Base-by-base conservation (phyloP, 2,797 vertebrate genomes). In the Chaetodon trifasciatus region DNA sequence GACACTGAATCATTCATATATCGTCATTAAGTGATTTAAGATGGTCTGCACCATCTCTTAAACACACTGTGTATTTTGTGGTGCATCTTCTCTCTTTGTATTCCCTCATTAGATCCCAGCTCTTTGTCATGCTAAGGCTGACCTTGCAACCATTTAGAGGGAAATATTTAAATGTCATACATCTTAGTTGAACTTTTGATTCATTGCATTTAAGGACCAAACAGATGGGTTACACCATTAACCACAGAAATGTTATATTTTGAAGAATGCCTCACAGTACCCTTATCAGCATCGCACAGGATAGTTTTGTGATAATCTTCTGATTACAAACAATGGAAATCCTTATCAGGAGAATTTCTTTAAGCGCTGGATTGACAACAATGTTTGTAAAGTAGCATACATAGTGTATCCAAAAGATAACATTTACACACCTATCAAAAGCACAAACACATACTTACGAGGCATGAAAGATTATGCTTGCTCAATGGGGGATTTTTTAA, bases 301-400 rank as follows among this genome's bases (percentile, higher is more conserved):
- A 79, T 82, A 49, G 56, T 68, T 81, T 72, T 78, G 78, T 87
- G 90, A 92, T 93, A 93, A 92, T 89, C 88, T 77, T 86, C 35
- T 32, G 84, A 84, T 87, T 80, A 71, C 75, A 85, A 84, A 66
- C 78, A 90, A 90, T 92, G 85, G 88, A 94, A 92, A 89, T 86
- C 87, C 82, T 92, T 92, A 91, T 93, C 92, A 86, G 91, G 82
- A 90, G 89, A 91, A 82, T 76, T 83, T 78, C 91, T 94, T 95
- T 95, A 96, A 94, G 96, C 92, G 93, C 95, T 83, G 67, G 74
- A 90, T 91, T 24, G 94, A 97, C 96, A 95, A 90, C 77, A 92
- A 78, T 97, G 91, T 96, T 96, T 96, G 92, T 94, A 64, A 85
- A 94, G 94, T 90, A 8, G 8, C 55, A 2, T 42, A 70, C 57